Percentiles rank a stretch among this genome's conserved stretches.
Conservation (phyloP, 2,797 vertebrate species). For the Arctocebus calabarensis region DNA sequence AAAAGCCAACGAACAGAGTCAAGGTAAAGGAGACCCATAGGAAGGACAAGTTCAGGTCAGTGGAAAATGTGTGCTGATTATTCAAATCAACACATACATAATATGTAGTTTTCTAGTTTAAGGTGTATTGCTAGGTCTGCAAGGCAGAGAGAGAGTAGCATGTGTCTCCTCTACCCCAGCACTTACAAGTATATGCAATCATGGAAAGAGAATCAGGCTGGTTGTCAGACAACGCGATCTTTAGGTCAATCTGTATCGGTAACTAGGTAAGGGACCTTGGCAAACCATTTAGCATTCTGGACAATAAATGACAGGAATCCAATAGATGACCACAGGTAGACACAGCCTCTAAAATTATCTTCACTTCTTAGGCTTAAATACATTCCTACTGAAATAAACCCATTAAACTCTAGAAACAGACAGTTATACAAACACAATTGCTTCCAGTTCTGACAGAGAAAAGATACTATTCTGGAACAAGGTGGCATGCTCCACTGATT, state of each 20-base stretch:
- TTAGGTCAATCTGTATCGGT: not conserved
- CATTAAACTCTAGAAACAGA: conserved; percentile 20
- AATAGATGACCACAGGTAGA: not conserved
- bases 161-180: not conserved
- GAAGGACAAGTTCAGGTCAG: not conserved
- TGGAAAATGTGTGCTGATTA: not conserved
- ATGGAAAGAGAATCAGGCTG: not conserved
- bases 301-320: not conserved
- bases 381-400: not conserved
- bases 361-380: not conserved
- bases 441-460: conserved; percentile 1
- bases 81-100: not conserved
- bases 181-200: not conserved
- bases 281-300: not conserved
- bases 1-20: not conserved
- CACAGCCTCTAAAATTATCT: not conserved
- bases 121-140: not conserved
- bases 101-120: not conserved
- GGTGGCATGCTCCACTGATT: not conserved
- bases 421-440: not conserved
- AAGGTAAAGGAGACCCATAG: not conserved
- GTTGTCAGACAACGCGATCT: not conserved
- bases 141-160: not conserved
- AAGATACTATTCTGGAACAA: not conserved
- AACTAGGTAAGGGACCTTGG: not conserved